These are phyloP conservation scores for Mesaphorura yosii DNA, from an alignment of 1,140 invertebrate species.

Conservation along the genomic window DNA sequence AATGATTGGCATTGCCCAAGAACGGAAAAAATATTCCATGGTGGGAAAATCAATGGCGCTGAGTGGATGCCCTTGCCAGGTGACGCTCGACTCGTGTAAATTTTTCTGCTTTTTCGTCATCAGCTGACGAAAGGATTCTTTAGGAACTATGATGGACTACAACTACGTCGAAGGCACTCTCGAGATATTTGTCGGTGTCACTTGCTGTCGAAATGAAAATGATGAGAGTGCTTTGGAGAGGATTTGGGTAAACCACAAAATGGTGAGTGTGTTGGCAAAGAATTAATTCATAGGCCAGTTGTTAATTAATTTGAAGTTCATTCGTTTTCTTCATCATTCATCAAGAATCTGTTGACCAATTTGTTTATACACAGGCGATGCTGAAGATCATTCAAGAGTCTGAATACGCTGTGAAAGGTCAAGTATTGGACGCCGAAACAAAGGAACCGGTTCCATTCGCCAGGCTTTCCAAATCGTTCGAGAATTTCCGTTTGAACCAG, in stretches of 20 bases:
- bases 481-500: conserved; percentile 3
- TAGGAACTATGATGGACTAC: conserved; percentile 30
- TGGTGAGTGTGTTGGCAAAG: background rate
- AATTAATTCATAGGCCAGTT: background rate
- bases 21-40: conserved; percentile 35
- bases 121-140: no score
- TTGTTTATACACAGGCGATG: conserved; percentile 13
- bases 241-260: conserved; percentile 14
- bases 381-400: conserved; percentile 17
- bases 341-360: no score
- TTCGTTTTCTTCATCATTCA: background rate
- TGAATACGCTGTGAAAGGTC: conserved; percentile 15
- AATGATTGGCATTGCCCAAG: conserved; percentile 32
- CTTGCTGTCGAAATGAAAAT: conserved; percentile 27
- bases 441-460: conserved; percentile 3
- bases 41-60: conserved; percentile 42
- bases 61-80: conserved; percentile 39
- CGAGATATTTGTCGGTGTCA: conserved; percentile 22
- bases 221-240: conserved; percentile 5
- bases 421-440: conserved; percentile 22
- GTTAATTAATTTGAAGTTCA: background rate
- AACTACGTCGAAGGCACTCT: conserved; percentile 24
- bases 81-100: conserved; percentile 21
- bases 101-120: no score
- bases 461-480: background rate